Evolutionary conservation across 2,797 vertebrate species (phyloP), one percentile per base, ranked within the genome.

Genomic region (Sebastes hubbsi): DNA sequence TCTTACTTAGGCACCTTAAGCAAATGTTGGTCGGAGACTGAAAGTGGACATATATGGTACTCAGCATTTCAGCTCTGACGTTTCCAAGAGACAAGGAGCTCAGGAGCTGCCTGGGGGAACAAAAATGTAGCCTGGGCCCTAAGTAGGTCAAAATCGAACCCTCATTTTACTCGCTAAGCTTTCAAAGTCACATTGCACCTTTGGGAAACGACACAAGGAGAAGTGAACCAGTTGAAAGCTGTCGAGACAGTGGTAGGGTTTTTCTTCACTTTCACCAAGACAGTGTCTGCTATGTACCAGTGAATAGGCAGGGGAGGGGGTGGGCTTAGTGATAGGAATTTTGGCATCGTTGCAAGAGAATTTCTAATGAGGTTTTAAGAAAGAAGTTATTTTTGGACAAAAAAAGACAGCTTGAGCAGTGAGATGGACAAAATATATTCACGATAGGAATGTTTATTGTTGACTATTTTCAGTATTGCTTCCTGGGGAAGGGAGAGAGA

Each of bases 321-420:
- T 12, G 88, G 83, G 86, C 83, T 90, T 78, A 85, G 89, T 82
- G 84, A 88, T 89, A 91, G 91, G 92, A 92, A 94, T 94, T 93
- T 95, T 93, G 94, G 92, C 93, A 91, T 86, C 32, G 78, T 87
- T 87, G 92, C 92, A 94, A 94, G 89, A 95, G 92, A 94, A 92
- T 94, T 94, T 95, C 80, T 93, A 93, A 94, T 91, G 90, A 93
- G 93, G 91, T 93, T 94, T 94, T 88, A 90, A 92, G 90, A 93
- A 91, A 93, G 85, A 93, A 82, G 84, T 91, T 94, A 91, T 94
- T 94, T 94, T 93, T 92, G 59, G 36, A 80, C 79, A 61, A 75
- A 70, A 70, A 85, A 68, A 25, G 66, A 77, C 77, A 80, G 71
- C 75, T 84, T 56, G 64, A 87, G 65, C 62, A 67, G 71, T 87